phyloP scores from a whole-genome alignment of 35 echinoderm and acorn worm species.

The Apostichopus californicus region DNA sequence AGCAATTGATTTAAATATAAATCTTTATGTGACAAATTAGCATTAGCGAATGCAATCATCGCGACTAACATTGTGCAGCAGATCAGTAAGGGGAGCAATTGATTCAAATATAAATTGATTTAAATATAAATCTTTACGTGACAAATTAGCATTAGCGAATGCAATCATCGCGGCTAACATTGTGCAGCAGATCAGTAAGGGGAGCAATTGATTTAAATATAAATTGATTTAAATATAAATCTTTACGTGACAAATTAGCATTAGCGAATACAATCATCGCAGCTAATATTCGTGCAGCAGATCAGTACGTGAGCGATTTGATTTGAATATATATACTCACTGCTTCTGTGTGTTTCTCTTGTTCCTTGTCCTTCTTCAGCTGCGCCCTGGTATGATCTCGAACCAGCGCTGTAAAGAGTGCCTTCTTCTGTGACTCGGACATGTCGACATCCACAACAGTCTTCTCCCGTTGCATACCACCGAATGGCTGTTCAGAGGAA shows the following conservation, averaged over 20 bases:
- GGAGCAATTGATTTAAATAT: not conserved
- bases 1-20: not conserved
- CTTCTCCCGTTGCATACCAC: constrained; percentile 85
- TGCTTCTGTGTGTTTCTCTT: constrained; percentile 62
- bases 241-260: too few species aligned
- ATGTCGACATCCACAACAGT: constrained; percentile 88
- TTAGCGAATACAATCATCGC: too few species aligned
- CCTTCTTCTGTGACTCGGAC: constrained; percentile 84
- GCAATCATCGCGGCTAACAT: too few species aligned
- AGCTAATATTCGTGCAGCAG: too few species aligned
- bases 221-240: not conserved
- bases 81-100: too few species aligned
- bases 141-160: too few species aligned
- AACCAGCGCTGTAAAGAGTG: constrained; percentile 64
- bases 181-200: too few species aligned
- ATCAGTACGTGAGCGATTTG: too few species aligned
- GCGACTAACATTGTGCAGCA: too few species aligned
- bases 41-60: too few species aligned
- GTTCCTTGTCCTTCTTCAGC: constrained; percentile 68
- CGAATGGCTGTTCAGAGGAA: constrained; percentile 31
- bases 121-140: too few species aligned
- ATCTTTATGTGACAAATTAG: too few species aligned
- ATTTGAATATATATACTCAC: constrained; percentile 32
- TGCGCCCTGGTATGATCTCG: constrained; percentile 73
- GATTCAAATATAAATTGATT: not conserved